Percentiles rank a stretch among this genome's conserved stretches.
These are phyloP conservation scores for Quadriops clusia DNA, from an alignment of 2,888 invertebrate genomes.

Conservation along the genomic window DNA sequence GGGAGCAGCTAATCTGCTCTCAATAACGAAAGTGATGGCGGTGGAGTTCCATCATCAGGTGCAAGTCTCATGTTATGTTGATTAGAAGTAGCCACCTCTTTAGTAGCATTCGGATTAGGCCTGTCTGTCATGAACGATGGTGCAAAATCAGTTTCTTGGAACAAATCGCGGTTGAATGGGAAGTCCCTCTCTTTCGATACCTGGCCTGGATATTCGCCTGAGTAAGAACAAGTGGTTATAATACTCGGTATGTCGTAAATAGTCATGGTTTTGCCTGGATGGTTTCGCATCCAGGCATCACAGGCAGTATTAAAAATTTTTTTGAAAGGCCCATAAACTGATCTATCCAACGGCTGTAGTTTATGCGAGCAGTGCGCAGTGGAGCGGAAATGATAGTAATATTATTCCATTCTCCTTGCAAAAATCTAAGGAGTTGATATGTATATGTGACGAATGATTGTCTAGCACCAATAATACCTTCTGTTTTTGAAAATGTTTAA, in stretches of 20 bases:
- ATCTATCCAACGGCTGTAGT: conserved; percentile 15
- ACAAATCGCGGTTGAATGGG: too few species aligned
- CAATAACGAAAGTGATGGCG: too few species aligned
- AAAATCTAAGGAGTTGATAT: conserved; percentile 11
- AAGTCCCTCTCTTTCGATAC: too few species aligned
- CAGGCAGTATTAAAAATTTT: conserved; percentile 9
- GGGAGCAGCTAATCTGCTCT: too few species aligned
- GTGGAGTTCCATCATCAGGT: too few species aligned
- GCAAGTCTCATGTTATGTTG: too few species aligned
- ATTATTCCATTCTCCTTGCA: conserved; percentile 13
- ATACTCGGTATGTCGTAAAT: conserved; percentile 14
- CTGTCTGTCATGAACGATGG: conserved; percentile 4
- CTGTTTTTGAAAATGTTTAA: conserved; percentile 15
- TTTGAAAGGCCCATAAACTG: conserved; percentile 14
- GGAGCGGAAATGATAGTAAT: conserved; percentile 15
- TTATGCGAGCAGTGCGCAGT: conserved; percentile 13
- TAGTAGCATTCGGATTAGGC: not conserved
- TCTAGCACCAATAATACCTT: conserved; percentile 13
- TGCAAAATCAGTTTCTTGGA: too few species aligned
- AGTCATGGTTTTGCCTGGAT: conserved; percentile 13
- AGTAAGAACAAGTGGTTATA: too few species aligned
- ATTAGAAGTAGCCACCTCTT: too few species aligned
- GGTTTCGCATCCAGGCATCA: conserved; percentile 13
- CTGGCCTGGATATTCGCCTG: too few species aligned
- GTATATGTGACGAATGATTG: conserved; percentile 15